Conservation (phyloP, 2,113 vertebrate genomes). For the Octodon degus region DNA sequence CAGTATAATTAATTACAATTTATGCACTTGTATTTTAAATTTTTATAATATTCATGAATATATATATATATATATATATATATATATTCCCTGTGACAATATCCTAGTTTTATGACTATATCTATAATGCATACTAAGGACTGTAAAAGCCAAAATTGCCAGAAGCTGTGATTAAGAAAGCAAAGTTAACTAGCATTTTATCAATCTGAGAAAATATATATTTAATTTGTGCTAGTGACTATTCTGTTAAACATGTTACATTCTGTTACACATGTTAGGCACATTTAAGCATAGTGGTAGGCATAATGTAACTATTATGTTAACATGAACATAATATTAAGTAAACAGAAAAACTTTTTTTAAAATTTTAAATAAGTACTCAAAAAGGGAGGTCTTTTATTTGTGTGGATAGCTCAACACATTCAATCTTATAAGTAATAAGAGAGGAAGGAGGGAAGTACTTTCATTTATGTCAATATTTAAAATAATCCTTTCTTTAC, state of each 20-base stretch:
- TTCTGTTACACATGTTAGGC: neutral
- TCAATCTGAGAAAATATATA: neutral
- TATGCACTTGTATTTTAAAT: neutral
- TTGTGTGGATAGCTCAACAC: neutral
- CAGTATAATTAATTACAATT: neutral
- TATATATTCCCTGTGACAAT: neutral
- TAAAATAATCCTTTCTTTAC: neutral
- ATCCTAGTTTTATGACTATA: neutral
- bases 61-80: no score
- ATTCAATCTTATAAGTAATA: neutral
- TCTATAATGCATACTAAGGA: neutral
- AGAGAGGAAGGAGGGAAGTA: neutral
- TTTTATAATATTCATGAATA: neutral
- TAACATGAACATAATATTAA: neutral
- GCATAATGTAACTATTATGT: neutral
- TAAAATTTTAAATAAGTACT: neutral
- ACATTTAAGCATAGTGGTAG: neutral
- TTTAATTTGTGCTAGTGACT: neutral
- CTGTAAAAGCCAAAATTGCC: neutral
- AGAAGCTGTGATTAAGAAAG: neutral
- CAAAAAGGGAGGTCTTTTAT: neutral
- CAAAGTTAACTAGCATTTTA: neutral
- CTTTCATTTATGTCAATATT: slow-evolving; percentile 42
- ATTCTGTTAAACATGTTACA: neutral
- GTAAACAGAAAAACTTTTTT: neutral